Evolutionary conservation across 2,113 vertebrate species (phyloP).

Genomic region (Rhinolophus ferrumequinum): DNA sequence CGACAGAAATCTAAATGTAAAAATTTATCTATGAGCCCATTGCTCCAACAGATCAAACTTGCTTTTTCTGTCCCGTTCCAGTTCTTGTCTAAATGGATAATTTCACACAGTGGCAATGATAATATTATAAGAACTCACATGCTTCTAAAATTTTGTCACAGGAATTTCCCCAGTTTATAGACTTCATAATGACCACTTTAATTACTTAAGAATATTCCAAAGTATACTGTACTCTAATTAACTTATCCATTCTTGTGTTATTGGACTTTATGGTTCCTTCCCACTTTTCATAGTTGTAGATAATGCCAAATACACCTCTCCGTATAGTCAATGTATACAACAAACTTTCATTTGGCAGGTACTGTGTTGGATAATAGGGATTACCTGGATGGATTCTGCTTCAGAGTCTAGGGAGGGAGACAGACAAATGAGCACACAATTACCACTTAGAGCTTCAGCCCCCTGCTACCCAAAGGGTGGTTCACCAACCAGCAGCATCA

Average conservation of each 20-base stretch:
- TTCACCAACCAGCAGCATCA: not conserved
- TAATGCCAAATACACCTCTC: not conserved
- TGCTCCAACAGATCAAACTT: not conserved
- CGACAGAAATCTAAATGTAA: conserved; percentile 27
- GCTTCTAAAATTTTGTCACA: conserved; percentile 10
- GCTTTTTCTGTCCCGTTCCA: not conserved
- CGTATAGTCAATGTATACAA: not conserved
- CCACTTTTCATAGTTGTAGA: not conserved
- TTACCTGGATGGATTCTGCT: not conserved
- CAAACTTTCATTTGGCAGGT: not conserved
- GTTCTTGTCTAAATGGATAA: not conserved
- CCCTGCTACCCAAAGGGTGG: not conserved
- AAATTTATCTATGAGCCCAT: not conserved
- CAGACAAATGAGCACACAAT: not conserved
- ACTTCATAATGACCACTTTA: not conserved
- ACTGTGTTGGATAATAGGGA: not conserved
- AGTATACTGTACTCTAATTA: not conserved
- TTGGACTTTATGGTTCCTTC: not conserved
- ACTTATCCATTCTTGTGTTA: not conserved
- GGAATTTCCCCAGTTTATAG: not conserved
- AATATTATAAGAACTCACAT: not conserved
- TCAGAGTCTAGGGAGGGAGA: not conserved
- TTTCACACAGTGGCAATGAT: not conserved
- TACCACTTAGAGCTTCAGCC: not conserved
- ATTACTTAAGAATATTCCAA: conserved; percentile 13